These are phyloP conservation scores for Trachymyrmex cornetzi DNA, from an alignment of 1,140 invertebrate species.

Conservation along the genomic window DNA sequence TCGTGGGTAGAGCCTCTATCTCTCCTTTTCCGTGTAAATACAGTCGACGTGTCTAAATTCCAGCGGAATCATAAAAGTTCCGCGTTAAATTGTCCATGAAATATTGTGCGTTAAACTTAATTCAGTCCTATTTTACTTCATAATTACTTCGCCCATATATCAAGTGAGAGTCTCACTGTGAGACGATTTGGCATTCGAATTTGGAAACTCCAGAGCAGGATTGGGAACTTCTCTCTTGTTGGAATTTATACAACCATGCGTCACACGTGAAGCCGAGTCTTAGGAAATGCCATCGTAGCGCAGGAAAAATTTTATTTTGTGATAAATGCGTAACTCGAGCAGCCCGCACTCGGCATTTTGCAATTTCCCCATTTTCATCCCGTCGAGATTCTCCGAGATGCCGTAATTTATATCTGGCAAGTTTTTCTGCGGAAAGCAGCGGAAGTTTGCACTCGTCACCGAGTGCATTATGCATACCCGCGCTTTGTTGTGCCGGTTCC, in stretches of 20 bases:
- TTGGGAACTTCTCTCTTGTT: not conserved
- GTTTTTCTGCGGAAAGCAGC: not conserved
- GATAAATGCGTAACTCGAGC: slow-evolving; percentile 14
- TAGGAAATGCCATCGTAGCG: not conserved
- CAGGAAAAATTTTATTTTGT: slow-evolving; percentile 30
- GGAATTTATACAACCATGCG: slow-evolving; percentile 6
- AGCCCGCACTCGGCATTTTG: not conserved
- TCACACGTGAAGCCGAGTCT: not conserved
- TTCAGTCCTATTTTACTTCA: not conserved
- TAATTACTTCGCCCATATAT: slow-evolving; percentile 15
- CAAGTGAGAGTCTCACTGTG: no score
- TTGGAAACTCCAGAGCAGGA: not conserved
- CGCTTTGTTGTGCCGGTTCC: not conserved
- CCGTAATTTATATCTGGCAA: slow-evolving; percentile 38
- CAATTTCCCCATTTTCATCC: slow-evolving; percentile 31
- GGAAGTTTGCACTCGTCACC: slow-evolving; percentile 31
- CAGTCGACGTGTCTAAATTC: not conserved
- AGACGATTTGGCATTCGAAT: not conserved
- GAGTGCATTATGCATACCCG: slow-evolving; percentile 23
- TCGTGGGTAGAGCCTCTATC: not conserved
- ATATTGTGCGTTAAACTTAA: not conserved
- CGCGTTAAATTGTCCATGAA: slow-evolving; percentile 1
- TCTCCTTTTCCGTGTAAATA: slow-evolving; percentile 19
- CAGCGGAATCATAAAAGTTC: not conserved
- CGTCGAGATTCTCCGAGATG: slow-evolving; percentile 9